These are phyloP conservation scores for Sweltsa coloradensis DNA, from an alignment of 1,140 invertebrate genomes.

Conservation along the genomic window DNA sequence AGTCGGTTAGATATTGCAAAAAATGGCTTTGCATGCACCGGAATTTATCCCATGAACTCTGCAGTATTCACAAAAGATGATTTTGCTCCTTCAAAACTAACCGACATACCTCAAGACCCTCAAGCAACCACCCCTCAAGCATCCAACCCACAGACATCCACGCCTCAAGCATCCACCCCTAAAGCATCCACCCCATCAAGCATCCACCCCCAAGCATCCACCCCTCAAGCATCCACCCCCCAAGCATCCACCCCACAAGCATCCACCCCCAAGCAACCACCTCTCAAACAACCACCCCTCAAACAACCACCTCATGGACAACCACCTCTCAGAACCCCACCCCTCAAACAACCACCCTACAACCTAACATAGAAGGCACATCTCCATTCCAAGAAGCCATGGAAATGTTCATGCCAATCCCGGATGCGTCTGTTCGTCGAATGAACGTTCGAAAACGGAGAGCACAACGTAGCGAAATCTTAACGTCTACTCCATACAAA, in stretches of 20 bases:
- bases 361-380: not conserved
- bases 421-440: not conserved
- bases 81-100: conserved; percentile 5
- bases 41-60: conserved; percentile 4
- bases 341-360: not conserved
- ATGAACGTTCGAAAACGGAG: not conserved
- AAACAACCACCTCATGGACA: not conserved
- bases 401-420: not conserved
- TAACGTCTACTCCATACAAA: conserved; percentile 10
- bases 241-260: not conserved
- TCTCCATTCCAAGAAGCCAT: not conserved
- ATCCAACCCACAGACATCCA: not conserved
- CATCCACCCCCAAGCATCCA: not conserved
- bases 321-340: not conserved
- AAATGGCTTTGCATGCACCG: conserved; percentile 5
- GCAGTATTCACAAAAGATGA: conserved; percentile 5
- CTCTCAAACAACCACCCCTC: not conserved
- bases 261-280: not conserved
- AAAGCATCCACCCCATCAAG: not conserved
- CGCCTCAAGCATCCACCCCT: not conserved
- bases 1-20: conserved; percentile 7
- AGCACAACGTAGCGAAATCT: conserved; percentile 8
- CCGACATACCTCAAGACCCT: conserved; percentile 1
- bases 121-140: not conserved
- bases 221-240: not conserved